Conservation (phyloP, 1,140 invertebrate species). For the Diabrotica undecimpunctata region DNA sequence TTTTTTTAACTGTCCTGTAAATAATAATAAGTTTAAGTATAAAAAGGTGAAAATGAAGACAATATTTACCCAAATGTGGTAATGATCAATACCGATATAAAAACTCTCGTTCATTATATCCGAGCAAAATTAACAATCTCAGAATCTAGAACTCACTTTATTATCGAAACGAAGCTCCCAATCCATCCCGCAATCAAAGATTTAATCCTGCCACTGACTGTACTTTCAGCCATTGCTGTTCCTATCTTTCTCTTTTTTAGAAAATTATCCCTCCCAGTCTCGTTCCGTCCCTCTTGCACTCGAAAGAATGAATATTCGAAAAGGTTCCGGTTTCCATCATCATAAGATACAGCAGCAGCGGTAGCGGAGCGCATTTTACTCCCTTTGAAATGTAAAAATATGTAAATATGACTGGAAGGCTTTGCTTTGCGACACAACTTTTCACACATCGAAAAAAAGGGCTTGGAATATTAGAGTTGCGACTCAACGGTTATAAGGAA, state of each 20-base stretch:
- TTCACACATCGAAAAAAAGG: slow-evolving; percentile 26
- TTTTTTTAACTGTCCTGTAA: too few species aligned
- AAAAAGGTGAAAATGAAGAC: too few species aligned
- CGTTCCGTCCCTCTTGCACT: slow-evolving; percentile 23
- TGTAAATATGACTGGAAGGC: slow-evolving; percentile 40
- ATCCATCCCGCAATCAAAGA: background rate
- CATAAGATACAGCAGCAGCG: slow-evolving; percentile 17
- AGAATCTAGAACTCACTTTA: background rate
- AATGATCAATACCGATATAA: background rate
- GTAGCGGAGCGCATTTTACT: slow-evolving; percentile 34
- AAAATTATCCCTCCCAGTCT: slow-evolving; percentile 29
- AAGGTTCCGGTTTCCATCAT: slow-evolving; percentile 28
- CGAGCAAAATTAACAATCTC: background rate
- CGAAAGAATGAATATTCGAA: slow-evolving; percentile 34
- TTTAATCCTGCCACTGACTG: slow-evolving; percentile 29
- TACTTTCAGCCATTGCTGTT: slow-evolving; percentile 37
- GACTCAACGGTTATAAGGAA: background rate
- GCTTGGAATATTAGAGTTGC: background rate
- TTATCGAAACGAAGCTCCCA: background rate
- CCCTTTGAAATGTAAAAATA: slow-evolving; percentile 43
- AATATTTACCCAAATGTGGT: background rate
- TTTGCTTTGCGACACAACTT: slow-evolving; percentile 30
- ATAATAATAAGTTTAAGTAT: too few species aligned
- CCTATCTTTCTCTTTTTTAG: slow-evolving; percentile 28
- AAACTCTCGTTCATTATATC: background rate